Conservation (phyloP, 1,140 invertebrate species). For the Drosophila prosaltans region DNA sequence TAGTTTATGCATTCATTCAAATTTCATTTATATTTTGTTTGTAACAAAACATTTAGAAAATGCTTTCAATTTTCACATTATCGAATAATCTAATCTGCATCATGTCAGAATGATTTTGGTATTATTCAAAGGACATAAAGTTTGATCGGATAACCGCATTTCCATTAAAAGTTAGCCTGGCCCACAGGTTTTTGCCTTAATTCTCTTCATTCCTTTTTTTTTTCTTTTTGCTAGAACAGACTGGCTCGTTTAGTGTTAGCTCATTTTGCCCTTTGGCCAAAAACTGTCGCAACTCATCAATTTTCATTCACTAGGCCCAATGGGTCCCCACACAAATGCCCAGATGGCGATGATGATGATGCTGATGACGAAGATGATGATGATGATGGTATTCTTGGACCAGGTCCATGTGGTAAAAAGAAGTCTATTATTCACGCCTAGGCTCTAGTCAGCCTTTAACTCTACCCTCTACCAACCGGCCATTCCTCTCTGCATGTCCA, state of each 20-base stretch:
- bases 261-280: constrained; percentile 76
- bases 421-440: constrained; percentile 73
- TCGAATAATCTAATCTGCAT: too few relatives aligned
- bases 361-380: neutral
- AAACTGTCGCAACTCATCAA: constrained; percentile 82
- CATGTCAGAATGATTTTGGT: neutral
- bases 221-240: constrained; percentile 2
- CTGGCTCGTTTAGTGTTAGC: constrained; percentile 32
- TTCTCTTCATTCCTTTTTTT: neutral
- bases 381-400: constrained; percentile 3
- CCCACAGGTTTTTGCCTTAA: neutral
- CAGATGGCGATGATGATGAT: neutral
- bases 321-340: constrained; percentile 21
- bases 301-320: constrained; percentile 64
- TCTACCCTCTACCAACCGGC: too few relatives aligned
- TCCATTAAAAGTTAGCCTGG: neutral
- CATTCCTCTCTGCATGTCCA: constrained; percentile 23
- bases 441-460: constrained; percentile 35
- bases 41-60: too few relatives aligned
- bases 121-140: neutral
- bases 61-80: too few relatives aligned
- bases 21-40: constrained; percentile 4
- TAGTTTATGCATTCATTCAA: constrained; percentile 48
- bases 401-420: constrained; percentile 1
- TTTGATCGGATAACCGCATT: neutral